Conservation (phyloP, 2,797 vertebrate genomes). For the Acrossocheilus fasciatus region DNA sequence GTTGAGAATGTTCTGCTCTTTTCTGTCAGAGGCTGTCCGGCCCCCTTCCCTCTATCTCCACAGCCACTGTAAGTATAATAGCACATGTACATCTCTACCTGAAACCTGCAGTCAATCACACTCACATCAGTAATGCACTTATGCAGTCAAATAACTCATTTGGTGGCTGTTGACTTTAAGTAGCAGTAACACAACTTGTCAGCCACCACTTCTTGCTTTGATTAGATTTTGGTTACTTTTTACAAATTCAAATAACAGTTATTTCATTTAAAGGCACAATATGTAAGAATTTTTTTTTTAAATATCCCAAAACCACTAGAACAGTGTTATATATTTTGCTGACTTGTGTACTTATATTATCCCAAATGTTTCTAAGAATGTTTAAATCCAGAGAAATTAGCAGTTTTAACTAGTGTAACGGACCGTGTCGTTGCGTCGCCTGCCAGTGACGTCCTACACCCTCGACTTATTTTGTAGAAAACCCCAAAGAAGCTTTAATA, state of each 20-base stretch:
- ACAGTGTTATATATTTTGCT: too few species aligned
- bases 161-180: background rate
- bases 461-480: too few species aligned
- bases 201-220: background rate
- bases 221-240: background rate
- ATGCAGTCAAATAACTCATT: background rate
- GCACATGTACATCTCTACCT: conserved; percentile 18
- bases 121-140: background rate
- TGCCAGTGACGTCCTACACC: too few species aligned
- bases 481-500: too few species aligned
- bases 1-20: conserved; percentile 65
- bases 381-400: too few species aligned
- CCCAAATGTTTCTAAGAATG: too few species aligned
- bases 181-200: background rate
- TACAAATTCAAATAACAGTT: too few species aligned
- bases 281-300: too few species aligned
- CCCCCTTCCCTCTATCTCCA: conserved; percentile 64
- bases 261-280: background rate
- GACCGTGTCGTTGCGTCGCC: too few species aligned
- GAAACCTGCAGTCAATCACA: background rate
- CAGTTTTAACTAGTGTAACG: too few species aligned
- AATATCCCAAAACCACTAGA: too few species aligned
- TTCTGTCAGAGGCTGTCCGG: conserved; percentile 64
- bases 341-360: too few species aligned
- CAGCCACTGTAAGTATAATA: conserved; percentile 66